Conservation (phyloP, 2,888 invertebrate genomes). For the Drosophila borealis region DNA sequence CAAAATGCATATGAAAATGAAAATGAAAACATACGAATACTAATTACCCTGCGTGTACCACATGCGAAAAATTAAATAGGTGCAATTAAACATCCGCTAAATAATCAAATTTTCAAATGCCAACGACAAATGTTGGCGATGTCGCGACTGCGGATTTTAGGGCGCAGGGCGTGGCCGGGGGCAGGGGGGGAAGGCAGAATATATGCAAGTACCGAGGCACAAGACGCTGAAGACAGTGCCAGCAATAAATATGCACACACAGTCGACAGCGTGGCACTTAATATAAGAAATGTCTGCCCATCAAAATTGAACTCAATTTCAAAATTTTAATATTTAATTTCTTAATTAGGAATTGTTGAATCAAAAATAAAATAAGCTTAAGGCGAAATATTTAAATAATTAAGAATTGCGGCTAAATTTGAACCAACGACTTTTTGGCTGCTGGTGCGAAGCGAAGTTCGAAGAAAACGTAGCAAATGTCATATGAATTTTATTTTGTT, state of each 20-base stretch:
- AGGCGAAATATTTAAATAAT: too few species aligned
- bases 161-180: not conserved
- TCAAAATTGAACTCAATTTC: constrained; percentile 10
- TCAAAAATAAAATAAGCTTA: too few species aligned
- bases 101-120: constrained; percentile 83
- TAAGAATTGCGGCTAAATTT: too few species aligned
- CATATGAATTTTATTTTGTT: too few species aligned
- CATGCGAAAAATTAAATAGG: constrained; percentile 82
- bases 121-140: constrained; percentile 40
- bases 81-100: constrained; percentile 84
- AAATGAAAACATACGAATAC: constrained; percentile 64
- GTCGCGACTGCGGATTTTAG: not conserved
- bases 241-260: constrained; percentile 25
- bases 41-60: constrained; percentile 49
- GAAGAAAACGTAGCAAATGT: too few species aligned
- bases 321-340: not conserved
- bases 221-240: constrained; percentile 17
- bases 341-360: too few species aligned
- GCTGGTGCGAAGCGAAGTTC: too few species aligned
- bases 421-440: too few species aligned
- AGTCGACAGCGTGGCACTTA: not conserved
- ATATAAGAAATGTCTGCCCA: not conserved
- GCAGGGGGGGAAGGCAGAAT: not conserved
- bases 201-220: not conserved
- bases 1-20: constrained; percentile 59